Base-by-base conservation (phyloP, 2,113 vertebrate genomes). In the Balaenoptera acutorostrata region DNA sequence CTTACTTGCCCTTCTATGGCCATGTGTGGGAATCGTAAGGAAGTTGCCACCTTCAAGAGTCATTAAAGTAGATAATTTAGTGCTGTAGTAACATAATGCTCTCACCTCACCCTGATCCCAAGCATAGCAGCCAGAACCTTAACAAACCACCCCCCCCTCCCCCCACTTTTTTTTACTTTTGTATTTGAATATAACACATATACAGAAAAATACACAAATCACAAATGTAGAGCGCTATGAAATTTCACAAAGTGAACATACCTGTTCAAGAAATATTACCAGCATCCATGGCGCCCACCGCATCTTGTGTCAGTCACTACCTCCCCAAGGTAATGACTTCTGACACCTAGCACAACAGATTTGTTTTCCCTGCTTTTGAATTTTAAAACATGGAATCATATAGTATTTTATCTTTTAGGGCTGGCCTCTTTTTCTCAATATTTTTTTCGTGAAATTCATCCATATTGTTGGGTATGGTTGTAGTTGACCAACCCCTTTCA, bases 381-480 rank as follows among this genome's bases (percentile, higher is more conserved):
- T 8, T 96, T 80, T 66, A 52, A 85, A 78, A 92, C 23, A 52
- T 66, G 21, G 66, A 59, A 91, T 52, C 20, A 9, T 86, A 17
- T 44, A 39, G 15, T 29, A 14, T 84, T 80, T 61, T 69, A 69
- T 93, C 41, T 87, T 88, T 85, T 27, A 49, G 5, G 44, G 18
- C 59, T 46, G 6, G 6, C 61, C 59, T 77, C 31, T 80, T 84
- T 74, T 29, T 55, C 15, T 55, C 11, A 77, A 55, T 13, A n/a
- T 59, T n/a, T 84, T 96, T 36, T 87, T 10, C 61, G 6, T 75
- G 75, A 94, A 80, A 63, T 87, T 80, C 23, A 81, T 29, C 61
- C 55, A 33, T 49, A 46, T 57, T 27, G 2, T 83, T 63, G 68
- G 41, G 14, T 6, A 63, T 49, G 52, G 36, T 41, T 23, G 12